phyloP scores from a whole-genome alignment of 2,113 vertebrate species.

The Furnarius figulus region DNA sequence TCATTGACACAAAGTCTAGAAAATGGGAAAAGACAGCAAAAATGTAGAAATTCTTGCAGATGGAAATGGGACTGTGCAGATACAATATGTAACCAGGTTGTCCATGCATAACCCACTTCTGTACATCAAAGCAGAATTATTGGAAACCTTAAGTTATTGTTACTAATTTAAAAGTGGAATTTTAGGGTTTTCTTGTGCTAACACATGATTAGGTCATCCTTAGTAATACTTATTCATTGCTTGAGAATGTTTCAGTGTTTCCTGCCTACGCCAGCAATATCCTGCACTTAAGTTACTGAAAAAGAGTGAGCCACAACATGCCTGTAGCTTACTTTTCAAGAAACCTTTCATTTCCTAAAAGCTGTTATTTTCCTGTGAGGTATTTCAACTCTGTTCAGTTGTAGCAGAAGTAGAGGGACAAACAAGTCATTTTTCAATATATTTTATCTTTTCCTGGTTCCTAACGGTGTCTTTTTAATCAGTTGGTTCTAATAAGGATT shows the following conservation, averaged over 20 bases:
- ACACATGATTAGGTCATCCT: not conserved
- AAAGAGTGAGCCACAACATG: not conserved
- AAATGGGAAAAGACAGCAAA: not conserved
- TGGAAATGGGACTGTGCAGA: not conserved
- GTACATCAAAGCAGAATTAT: not conserved
- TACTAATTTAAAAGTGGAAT: not conserved
- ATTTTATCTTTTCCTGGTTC: not conserved
- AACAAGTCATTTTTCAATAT: not conserved
- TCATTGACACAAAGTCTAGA: not conserved
- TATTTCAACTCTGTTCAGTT: not conserved
- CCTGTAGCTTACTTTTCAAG: not conserved
- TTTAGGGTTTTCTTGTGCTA: not conserved
- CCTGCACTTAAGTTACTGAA: not conserved
- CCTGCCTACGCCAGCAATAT: not conserved
- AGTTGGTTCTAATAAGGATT: not conserved
- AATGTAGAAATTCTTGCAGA: not conserved
- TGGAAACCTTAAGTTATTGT: not conserved
- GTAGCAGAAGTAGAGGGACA: not conserved
- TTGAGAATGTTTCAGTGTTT: not conserved
- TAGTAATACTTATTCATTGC: not conserved
- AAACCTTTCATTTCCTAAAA: not conserved
- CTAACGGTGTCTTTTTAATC: not conserved
- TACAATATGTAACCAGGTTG: not conserved
- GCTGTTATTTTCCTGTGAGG: not conserved
- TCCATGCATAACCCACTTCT: not conserved